These are phyloP conservation scores for Cromileptes altivelis DNA, from an alignment of 2,113 vertebrate genomes.

Conservation along the genomic window DNA sequence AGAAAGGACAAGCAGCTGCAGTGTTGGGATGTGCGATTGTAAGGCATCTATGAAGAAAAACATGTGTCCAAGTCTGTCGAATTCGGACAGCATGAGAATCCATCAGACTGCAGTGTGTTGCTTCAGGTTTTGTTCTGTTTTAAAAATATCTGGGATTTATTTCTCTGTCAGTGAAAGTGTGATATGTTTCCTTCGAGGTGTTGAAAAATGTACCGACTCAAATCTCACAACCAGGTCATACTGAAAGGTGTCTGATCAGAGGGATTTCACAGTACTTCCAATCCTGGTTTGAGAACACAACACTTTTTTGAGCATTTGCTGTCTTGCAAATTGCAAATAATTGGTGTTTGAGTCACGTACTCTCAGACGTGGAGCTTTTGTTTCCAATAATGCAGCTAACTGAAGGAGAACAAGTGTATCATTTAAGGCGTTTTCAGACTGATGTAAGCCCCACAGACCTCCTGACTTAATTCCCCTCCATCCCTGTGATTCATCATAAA, in stretches of 20 bases:
- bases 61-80: too few relatives aligned
- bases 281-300: background rate
- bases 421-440: background rate
- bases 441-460: background rate
- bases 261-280: background rate
- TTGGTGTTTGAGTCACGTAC: background rate
- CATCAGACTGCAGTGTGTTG: background rate
- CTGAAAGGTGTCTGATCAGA: background rate
- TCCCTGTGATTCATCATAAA: conserved; percentile 14
- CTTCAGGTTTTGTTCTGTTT: background rate
- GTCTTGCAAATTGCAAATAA: too few relatives aligned
- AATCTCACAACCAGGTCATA: background rate
- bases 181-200: background rate
- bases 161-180: background rate
- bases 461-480: background rate
- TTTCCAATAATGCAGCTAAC: background rate
- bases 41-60: too few relatives aligned
- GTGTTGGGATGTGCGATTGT: too few relatives aligned
- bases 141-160: too few relatives aligned
- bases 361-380: background rate
- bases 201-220: background rate
- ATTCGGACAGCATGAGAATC: background rate
- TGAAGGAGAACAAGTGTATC: too few relatives aligned
- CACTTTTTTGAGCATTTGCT: background rate
- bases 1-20: too few relatives aligned